Conservation (phyloP, 2,888 invertebrate genomes). For the Lithophane leautieri region DNA sequence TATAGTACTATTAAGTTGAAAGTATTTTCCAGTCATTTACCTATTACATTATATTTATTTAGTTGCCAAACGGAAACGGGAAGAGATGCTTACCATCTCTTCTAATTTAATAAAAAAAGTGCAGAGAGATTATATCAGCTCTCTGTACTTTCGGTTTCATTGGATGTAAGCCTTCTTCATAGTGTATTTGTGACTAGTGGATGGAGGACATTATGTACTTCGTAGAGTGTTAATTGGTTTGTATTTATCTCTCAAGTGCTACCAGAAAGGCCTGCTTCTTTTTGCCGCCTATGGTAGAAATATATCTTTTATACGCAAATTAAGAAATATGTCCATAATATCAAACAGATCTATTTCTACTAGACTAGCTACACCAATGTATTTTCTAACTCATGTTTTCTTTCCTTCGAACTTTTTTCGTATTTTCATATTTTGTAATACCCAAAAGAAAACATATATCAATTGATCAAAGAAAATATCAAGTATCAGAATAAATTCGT, state of each 20-base stretch:
- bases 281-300: background rate
- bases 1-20: background rate
- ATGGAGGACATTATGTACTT: constrained; percentile 12
- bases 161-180: background rate
- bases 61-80: background rate
- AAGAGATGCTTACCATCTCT: background rate
- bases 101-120: no score
- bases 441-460: background rate
- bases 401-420: background rate
- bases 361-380: background rate
- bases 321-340: background rate
- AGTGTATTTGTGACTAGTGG: background rate
- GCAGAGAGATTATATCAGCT: background rate
- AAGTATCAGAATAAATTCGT: constrained; percentile 5
- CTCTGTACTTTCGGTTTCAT: background rate
- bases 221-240: constrained; percentile 13
- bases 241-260: constrained; percentile 20
- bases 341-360: background rate
- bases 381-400: background rate
- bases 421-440: background rate
- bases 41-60: background rate
- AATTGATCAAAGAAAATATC: constrained; percentile 4
- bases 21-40: background rate
- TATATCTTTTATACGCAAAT: background rate
- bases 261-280: no score